A percentile compares a stretch with the other conserved stretches of the same genome.
phyloP scores from a whole-genome alignment of 1,140 invertebrate species.

The Drosophila asahinai region DNA sequence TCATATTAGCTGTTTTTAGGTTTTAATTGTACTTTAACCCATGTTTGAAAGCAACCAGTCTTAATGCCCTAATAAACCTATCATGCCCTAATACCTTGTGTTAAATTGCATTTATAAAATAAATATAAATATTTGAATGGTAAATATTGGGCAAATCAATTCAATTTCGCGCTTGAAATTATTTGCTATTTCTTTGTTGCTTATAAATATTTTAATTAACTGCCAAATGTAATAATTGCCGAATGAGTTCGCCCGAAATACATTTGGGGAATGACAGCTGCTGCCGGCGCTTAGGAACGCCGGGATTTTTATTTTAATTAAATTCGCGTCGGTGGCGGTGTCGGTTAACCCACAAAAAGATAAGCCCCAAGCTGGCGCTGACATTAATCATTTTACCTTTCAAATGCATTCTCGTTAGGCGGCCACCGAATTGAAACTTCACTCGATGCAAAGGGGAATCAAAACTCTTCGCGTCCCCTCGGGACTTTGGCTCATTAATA shows the following conservation, averaged over 20 bases:
- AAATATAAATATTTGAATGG: conserved; percentile 1
- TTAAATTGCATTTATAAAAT: background rate
- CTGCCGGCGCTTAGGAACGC: conserved; percentile 19
- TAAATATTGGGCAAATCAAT: conserved; percentile 43
- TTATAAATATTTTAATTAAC: conserved; percentile 67
- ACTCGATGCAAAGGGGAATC: conserved; percentile 35
- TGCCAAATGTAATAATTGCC: conserved; percentile 45
- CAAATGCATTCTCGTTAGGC: conserved; percentile 49
- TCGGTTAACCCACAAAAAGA: conserved; percentile 43
- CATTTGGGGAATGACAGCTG: conserved; percentile 41
- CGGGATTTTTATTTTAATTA: conserved; percentile 49
- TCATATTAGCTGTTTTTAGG: rapidly evolving
- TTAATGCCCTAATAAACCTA: background rate
- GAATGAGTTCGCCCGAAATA: conserved; percentile 28
- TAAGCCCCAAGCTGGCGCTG: conserved; percentile 24
- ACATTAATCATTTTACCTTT: conserved; percentile 62
- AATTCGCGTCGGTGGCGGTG: conserved; percentile 20
- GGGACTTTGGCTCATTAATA: conserved; percentile 53
- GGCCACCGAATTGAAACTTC: conserved; percentile 53
- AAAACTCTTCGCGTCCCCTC: conserved; percentile 5
- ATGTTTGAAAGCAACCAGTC: no score
- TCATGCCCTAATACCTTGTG: background rate
- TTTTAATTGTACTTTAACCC: no score
- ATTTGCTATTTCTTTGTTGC: conserved; percentile 15
- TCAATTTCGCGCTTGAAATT: conserved; percentile 37